Evolutionary conservation across 1,140 invertebrate genomes (phyloP).

Genomic region (Drosophila parvula): DNA sequence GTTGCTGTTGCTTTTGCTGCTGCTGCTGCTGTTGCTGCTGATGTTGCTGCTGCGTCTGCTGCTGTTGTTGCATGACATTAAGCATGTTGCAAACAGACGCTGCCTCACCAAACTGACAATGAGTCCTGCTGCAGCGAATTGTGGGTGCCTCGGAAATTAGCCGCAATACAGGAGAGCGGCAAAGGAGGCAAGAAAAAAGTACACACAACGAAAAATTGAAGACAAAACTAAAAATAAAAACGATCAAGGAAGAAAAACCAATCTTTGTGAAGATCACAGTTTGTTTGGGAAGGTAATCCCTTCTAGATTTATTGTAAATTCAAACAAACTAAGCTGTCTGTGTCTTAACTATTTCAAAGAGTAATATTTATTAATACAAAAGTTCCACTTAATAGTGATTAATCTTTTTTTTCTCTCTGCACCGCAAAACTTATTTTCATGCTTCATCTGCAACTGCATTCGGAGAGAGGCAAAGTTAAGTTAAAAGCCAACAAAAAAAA

Average conservation of each 20-base stretch:
- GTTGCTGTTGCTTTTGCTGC: conserved; percentile 47
- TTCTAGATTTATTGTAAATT: too few species aligned
- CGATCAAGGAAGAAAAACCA: too few species aligned
- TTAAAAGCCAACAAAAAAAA: too few species aligned
- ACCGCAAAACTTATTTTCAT: conserved; percentile 76
- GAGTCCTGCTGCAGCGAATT: conserved; percentile 73
- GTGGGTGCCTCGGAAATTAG: conserved; percentile 81
- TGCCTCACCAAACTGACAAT: conserved; percentile 51
- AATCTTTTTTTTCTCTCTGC: conserved; percentile 1
- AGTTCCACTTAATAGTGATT: neutral
- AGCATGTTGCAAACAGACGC: conserved; percentile 81
- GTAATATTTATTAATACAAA: neutral
- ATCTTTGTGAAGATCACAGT: neutral
- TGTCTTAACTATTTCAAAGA: too few species aligned
- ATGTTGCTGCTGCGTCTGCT: conserved; percentile 46
- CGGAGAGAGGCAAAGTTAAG: conserved; percentile 17
- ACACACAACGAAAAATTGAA: neutral
- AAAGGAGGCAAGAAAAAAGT: neutral
- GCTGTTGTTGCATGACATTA: conserved; percentile 69
- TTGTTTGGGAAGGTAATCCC: too few species aligned
- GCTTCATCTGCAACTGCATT: conserved; percentile 62
- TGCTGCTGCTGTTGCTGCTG: conserved; percentile 49
- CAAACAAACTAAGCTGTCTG: too few species aligned
- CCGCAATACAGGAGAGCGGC: conserved; percentile 45
- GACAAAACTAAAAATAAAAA: neutral